A percentile compares a stretch with the other conserved stretches of the same genome.
These are phyloP conservation scores for Eriocheir sinensis DNA, from an alignment of 1,140 invertebrate genomes.

Conservation along the genomic window DNA sequence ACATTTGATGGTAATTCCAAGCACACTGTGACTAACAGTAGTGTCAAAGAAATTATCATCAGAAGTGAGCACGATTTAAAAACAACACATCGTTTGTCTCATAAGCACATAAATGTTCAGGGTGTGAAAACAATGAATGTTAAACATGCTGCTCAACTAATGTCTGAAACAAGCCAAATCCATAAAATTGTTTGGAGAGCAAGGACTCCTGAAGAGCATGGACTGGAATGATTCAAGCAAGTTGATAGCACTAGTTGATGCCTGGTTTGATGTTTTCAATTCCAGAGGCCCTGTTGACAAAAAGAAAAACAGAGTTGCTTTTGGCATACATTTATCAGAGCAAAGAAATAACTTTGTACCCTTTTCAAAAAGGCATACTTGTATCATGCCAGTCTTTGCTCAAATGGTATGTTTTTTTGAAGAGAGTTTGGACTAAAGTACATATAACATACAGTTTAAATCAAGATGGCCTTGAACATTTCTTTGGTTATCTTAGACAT, in stretches of 20 bases:
- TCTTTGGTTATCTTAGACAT: slow-evolving; percentile 56
- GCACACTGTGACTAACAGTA: no score
- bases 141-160: not conserved
- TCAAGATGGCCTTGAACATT: slow-evolving; percentile 77
- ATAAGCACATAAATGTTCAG: slow-evolving; percentile 35
- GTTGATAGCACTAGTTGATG: slow-evolving; percentile 39
- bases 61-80: slow-evolving; percentile 25
- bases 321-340: not conserved
- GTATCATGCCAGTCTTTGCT: slow-evolving; percentile 59
- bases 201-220: slow-evolving; percentile 20
- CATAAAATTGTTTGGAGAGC: slow-evolving; percentile 32
- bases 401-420: slow-evolving; percentile 43
- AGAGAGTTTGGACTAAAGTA: slow-evolving; percentile 61
- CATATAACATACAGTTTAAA: slow-evolving; percentile 70
- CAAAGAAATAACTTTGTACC: slow-evolving; percentile 73
- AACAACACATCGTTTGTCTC: not conserved
- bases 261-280: no score
- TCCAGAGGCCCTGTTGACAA: not conserved
- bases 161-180: slow-evolving; percentile 44
- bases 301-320: not conserved
- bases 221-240: slow-evolving; percentile 24
- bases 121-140: not conserved
- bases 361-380: slow-evolving; percentile 78
- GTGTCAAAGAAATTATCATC: slow-evolving; percentile 46
- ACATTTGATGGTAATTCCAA: not conserved